Evolutionary conservation across 1,140 invertebrate genomes (phyloP), one percentile per base, ranked within the genome.

Genomic region (Mactra quadrangularis): DNA sequence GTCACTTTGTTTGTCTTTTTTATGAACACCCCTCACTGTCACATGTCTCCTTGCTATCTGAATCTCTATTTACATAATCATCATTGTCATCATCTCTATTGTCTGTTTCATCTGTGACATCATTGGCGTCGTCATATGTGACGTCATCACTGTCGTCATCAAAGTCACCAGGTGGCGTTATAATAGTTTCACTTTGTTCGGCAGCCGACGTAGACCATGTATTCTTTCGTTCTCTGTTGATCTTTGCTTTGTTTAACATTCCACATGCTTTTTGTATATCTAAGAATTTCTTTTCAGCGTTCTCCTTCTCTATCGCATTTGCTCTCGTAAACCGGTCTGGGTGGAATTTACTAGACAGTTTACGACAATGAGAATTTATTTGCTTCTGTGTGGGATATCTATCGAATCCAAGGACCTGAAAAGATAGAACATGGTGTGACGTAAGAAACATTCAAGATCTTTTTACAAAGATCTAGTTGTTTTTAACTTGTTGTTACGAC

Each of bases 261-360:
- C 47, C 35, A 35, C 76, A 79, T 35, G 76, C 76, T 41, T 57
- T 79, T 50, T 79, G 76, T n/a, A 70, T 70, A 27, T 79, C 76
- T 45, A 79, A 22, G 19, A 79, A 79, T 22, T 66, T 68, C 25
- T 45, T 52, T 70, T 79, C 76, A 13, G 76, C 76, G 6, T 29
- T 27, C 4, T 41, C 35, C n/a, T 70, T 50, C 41, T 68, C 52
- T 9, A 33, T 66, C 38, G 55, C 64, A 29, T 79, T 53, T 29
- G 45, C 47, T 45, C 38, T 79, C 35, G 45, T 70, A 68, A 66
- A 53, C 35, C 52, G 45, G 64, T 79, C 76, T 27, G 76, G 76
- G 45, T 79, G 76, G 62, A 62, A 79, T 70, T 70, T 68, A 19
- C 76, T 68, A 3, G 76, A 68, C 9, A 79, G 27, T 70, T 79